phyloP scores from a whole-genome alignment of 2,888 invertebrate species.

The Coleophora flavipennella region DNA sequence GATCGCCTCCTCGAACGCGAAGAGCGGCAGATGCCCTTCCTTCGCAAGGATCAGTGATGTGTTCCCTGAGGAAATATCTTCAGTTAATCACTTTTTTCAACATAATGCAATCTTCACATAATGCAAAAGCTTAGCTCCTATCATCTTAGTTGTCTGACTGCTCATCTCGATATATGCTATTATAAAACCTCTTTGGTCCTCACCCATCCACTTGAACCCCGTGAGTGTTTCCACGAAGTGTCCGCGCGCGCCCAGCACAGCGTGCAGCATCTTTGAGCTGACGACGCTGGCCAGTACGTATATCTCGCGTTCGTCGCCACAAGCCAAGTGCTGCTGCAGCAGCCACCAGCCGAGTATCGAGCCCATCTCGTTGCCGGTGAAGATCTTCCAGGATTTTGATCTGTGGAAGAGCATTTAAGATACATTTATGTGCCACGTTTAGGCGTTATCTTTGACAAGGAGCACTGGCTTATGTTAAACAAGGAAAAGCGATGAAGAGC shows the following conservation, averaged over 20 bases:
- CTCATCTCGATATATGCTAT: too few species aligned
- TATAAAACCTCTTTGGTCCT: too few species aligned
- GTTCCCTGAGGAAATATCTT: conserved; percentile 71
- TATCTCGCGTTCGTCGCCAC: conserved; percentile 69
- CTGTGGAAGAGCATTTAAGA: conserved; percentile 21
- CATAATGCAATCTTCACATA: too few species aligned
- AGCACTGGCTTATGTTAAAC: too few species aligned
- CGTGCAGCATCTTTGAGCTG: conserved; percentile 92
- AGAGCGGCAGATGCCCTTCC: conserved; percentile 83
- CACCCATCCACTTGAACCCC: conserved; percentile 99
- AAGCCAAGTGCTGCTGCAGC: conserved; percentile 70
- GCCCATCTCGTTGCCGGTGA: conserved; percentile 96
- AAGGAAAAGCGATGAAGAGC: too few species aligned
- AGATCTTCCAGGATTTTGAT: conserved; percentile 81
- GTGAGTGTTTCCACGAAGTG: conserved; percentile 91
- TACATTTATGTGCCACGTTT: not conserved
- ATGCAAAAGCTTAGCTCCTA: too few species aligned
- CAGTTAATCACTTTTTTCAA: too few species aligned
- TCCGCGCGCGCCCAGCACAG: conserved; percentile 86
- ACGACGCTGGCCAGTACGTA: conserved; percentile 96
- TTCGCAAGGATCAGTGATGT: conserved; percentile 79
- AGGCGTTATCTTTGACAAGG: too few species aligned
- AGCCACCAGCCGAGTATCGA: conserved; percentile 96
- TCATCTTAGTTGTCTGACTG: too few species aligned
- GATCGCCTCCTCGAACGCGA: conserved; percentile 99